Evolutionary conservation across 2,797 vertebrate species (phyloP), one percentile per base, ranked within the genome.

Genomic region (Manis javanica): DNA sequence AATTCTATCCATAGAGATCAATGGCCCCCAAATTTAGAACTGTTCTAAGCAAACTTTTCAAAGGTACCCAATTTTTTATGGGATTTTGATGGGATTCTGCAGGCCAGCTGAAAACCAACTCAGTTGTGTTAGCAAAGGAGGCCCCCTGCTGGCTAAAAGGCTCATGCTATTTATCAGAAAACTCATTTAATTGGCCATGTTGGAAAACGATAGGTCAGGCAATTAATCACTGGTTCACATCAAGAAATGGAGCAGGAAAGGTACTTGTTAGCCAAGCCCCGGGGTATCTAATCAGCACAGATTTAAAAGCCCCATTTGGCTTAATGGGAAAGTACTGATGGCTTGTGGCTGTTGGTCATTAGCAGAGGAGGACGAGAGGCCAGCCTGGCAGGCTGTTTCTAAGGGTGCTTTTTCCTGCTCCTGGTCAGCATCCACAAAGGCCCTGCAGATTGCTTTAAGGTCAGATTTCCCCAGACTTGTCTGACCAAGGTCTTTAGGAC

Each of bases 121-220:
- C 34, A 37, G 23, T 89, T 96, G 66, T 55, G 26, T 96, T 89
- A 77, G 95, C 79, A 64, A 91, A 96, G 94, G 66, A 3, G 0
- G 90, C 89, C 95, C 61, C 75, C 97, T 98, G 81, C 86, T 96
- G 97, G 94, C 26, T 31, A 46, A 34, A 81, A 86, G 12, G 29
- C 19, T 64, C 18, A 7, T 7, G 37, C 55, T 55, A 5, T 1
- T 66, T 51, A 42, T 68, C 19, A 3, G 7, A 18, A 96, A 85
- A 42, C 53, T 86, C 51, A 31, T 29, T 86, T 61, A 81, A 84
- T 85, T 93, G 71, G 74, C 18, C 1, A 0, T 19, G 51, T 90
- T 92, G 77, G 82, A 78, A 97, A 96, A 94, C 88, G 89, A 61
- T 53, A 90, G 42, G 37, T 74, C 66, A 42, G 78, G 69, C 90